Base-by-base conservation (phyloP, 1,140 invertebrate genomes). In the Coenobita brevimanus region DNA sequence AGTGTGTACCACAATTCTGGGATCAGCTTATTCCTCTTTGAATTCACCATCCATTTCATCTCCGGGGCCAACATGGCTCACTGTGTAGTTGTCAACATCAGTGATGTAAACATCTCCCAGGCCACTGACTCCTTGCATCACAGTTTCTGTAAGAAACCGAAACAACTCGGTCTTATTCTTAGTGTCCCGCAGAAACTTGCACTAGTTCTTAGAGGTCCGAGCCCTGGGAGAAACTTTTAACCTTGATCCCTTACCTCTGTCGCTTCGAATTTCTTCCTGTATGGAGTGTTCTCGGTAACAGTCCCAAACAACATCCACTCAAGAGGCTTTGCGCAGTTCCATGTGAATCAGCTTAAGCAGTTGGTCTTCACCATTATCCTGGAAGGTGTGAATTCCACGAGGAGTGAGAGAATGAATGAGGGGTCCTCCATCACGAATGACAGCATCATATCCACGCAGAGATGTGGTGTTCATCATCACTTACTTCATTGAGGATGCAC, bases 41-140 rank as follows among this genome's bases (percentile, higher is more conserved):
- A 41, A 73, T 30, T 64, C n/a, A 6, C 62, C 62, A 8, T 10
- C n/a, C 62, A 64, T 64, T 13, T 64, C n/a, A 36, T 73, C 69
- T 41, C n/a, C n/a, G n/a, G 69, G 38, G 33, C 17, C 15, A 73
- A 73, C 38, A 73, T 64, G 62, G 27, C 6, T 4, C 6, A n/a
- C 62, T 73, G 69, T 73, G 24, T 73, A 6, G 69, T 73, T 33
- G 69, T 73, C 69, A 8, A 33, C 38, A 73, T 38, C 33, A 33
- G 69, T 73, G 27, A 73, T 73, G 69, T 73, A 73, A 38, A 73
- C 69, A 73, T 73, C 69, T 73, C 69, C 69, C 33, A 73, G 27
- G 38, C 69, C 69, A 73, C 69, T 73, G 33, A 36, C 33, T 73
- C 69, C 17, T 73, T 73, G 69, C 33, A 73, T 73, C 69, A 38